Conservation (phyloP, 2,113 vertebrate genomes). For the Misgurnus anguillicaudatus region DNA sequence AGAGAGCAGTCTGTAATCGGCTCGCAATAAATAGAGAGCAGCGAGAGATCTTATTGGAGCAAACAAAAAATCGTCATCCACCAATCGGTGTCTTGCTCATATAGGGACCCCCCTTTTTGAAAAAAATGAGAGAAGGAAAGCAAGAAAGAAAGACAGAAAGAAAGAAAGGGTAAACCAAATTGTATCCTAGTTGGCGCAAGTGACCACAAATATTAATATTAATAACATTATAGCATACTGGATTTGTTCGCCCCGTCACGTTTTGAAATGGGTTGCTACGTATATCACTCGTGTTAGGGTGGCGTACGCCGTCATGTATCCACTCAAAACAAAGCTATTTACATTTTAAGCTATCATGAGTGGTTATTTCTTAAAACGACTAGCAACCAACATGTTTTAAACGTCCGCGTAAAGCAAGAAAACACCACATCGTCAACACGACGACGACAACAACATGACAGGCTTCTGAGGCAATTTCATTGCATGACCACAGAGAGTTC, state of each 20-base stretch:
- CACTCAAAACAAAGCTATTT: conserved; percentile 21
- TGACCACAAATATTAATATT: conserved; percentile 58
- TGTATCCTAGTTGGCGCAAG: conserved; percentile 74
- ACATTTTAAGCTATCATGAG: not conserved
- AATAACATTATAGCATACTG: conserved; percentile 21
- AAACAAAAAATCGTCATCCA: conserved; percentile 91
- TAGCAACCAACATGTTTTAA: not conserved
- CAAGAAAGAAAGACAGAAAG: conserved; percentile 64
- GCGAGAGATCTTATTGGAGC: conserved; percentile 88
- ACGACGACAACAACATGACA: conserved; percentile 64
- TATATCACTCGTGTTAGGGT: not conserved
- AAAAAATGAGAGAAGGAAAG: conserved; percentile 61
- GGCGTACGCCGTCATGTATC: conserved; percentile 15
- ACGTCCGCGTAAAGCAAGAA: conserved; percentile 35
- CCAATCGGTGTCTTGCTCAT: conserved; percentile 88
- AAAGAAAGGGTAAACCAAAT: conserved; percentile 70
- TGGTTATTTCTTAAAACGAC: conserved; percentile 5
- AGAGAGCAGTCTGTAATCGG: conserved; percentile 93
- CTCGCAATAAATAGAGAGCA: conserved; percentile 97
- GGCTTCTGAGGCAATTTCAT: conserved; percentile 62
- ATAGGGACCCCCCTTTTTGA: conserved; percentile 80
- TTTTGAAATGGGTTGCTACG: conserved; percentile 28
- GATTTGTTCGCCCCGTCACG: conserved; percentile 25
- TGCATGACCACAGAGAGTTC: conserved; percentile 69
- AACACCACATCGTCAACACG: conserved; percentile 43